Evolutionary conservation across 2,888 invertebrate species (phyloP), one percentile per base, ranked within the genome.

Genomic region (Aplocera efformata): DNA sequence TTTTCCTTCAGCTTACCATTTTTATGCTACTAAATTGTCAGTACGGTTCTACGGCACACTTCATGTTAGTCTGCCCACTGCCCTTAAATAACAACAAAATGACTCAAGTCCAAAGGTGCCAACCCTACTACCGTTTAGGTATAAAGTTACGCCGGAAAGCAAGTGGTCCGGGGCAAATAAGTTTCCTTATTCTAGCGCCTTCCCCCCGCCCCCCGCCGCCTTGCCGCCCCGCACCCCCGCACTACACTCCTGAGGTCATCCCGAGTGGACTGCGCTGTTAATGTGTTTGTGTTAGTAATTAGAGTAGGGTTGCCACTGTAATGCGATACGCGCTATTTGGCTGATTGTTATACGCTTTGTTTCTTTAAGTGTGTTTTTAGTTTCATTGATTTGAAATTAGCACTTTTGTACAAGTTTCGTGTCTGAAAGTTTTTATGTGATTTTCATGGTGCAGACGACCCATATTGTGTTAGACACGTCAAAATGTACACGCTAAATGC

Each of bases 91-190:
- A 5, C 2, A 22, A 8, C 17, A 3, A 20, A 10, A 26, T 11
- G 31, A n/a, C 22, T 7, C 4, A 10, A 22, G 6, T 3, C 2
- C 4, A 7, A 7, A 1, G 7, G 21, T 34, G 55, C 0, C 76
- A 79, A 39, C 81, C 81, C 80, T 82, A 60, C 20, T 28, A 34
- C 32, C 60, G 56, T 67, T 67, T 67, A 67, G 64, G 72, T 78
- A 70, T 79, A 77, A 77, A 72, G 76, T 76, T 70, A 74, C 68
- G 56, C 58, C 65, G 65, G 60, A 64, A 64, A 63, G 67, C 77
- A 70, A 77, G 76, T 73, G 77, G 72, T 69, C 61, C 68, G 58
- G 60, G 63, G 76, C 67, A 76, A 79, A 81, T 76, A 79, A 75
- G 75, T 67, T 79, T 76, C 73, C 76, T 78, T 75, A 78, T 72